Conservation (phyloP, 2,797 vertebrate species). For the Amblyopsis hoosieri region DNA sequence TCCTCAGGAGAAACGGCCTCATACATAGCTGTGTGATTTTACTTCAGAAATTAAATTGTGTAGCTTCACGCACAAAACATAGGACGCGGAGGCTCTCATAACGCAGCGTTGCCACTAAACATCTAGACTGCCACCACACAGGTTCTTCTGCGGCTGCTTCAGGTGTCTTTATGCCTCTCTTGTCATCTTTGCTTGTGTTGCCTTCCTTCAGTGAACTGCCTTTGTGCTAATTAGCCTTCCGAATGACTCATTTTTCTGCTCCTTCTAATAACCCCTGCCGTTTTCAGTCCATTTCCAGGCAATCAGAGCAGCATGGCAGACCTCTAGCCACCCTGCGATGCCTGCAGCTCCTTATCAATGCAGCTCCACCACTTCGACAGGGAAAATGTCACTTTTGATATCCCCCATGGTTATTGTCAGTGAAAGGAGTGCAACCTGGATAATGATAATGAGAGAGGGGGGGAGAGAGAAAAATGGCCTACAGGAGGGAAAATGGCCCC, state of each 20-base stretch:
- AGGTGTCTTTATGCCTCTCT: too few species aligned
- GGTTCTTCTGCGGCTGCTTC: too few species aligned
- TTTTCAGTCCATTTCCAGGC: slow-evolving; percentile 46
- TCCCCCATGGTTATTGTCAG: slow-evolving; percentile 61
- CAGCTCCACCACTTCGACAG: slow-evolving; percentile 53
- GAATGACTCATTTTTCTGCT: slow-evolving; percentile 41
- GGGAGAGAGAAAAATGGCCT: slow-evolving; percentile 48
- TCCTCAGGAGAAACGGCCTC: too few species aligned
- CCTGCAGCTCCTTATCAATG: slow-evolving; percentile 60
- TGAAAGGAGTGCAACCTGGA: slow-evolving; percentile 49
- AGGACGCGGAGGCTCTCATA: too few species aligned
- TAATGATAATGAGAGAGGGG: slow-evolving; percentile 50
- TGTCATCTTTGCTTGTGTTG: slow-evolving; percentile 8
- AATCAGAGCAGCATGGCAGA: slow-evolving; percentile 60
- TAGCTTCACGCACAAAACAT: too few species aligned
- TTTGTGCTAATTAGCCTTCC: slow-evolving; percentile 37
- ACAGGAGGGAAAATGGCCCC: slow-evolving; percentile 44
- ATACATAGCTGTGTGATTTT: too few species aligned
- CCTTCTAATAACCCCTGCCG: slow-evolving; percentile 44
- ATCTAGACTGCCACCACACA: too few species aligned
- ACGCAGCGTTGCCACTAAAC: too few species aligned
- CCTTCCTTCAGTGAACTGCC: slow-evolving; percentile 47
- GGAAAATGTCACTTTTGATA: slow-evolving; percentile 72
- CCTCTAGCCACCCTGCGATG: slow-evolving; percentile 47
- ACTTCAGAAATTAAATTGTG: too few species aligned